These are phyloP conservation scores for Eilema depressum DNA, from an alignment of 2,888 invertebrate species.

Conservation along the genomic window DNA sequence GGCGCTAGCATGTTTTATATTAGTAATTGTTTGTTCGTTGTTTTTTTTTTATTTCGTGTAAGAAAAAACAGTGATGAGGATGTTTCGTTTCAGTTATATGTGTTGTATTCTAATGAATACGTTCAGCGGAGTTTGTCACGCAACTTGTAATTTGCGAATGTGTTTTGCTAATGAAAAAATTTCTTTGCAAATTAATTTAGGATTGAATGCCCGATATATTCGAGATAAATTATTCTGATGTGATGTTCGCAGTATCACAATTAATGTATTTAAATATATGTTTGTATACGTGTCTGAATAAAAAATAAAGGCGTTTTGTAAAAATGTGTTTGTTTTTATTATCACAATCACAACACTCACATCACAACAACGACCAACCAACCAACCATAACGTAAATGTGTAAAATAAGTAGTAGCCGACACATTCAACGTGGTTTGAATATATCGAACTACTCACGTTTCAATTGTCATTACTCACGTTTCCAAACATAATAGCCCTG, in stretches of 20 bases:
- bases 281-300: conserved; percentile 45
- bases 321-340: conserved; percentile 1
- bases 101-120: conserved; percentile 16
- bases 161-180: conserved; percentile 2
- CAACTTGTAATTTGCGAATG: conserved; percentile 5
- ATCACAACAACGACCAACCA: no score
- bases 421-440: no score
- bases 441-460: no score
- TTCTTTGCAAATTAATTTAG: conserved; percentile 11
- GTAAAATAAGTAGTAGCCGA: no score
- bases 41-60: conserved; percentile 70
- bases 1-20: conserved; percentile 44
- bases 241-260: conserved; percentile 29
- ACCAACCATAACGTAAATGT: no score
- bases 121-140: conserved; percentile 10
- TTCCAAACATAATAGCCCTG: no score
- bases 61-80: conserved; percentile 26
- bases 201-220: conserved; percentile 18
- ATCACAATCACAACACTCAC: no score
- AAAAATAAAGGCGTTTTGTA: conserved; percentile 41
- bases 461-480: no score
- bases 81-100: conserved; percentile 22
- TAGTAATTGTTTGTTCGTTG: conserved; percentile 56
- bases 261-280: conserved; percentile 37
- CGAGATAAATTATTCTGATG: conserved; percentile 21